Base-by-base conservation (phyloP, 2,797 vertebrate genomes). In the Martes flavigula region DNA sequence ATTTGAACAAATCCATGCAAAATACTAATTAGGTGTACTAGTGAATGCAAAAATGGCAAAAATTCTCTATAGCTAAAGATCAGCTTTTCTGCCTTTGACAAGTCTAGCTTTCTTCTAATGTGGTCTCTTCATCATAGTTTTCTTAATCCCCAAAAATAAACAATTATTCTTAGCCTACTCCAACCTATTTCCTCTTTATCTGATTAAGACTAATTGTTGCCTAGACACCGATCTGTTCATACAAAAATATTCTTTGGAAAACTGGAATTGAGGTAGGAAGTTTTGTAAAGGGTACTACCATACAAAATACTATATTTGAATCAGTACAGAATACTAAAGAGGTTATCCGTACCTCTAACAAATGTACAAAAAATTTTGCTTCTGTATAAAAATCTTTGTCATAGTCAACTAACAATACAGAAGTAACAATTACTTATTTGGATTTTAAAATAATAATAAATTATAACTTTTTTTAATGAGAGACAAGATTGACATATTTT, bases 1-100 rank as follows among this genome's bases (percentile, higher is more conserved):
- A 92, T 95, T 97, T 91, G 72, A 94, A 79, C 32, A 89, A 92
- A 73, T 66, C 18, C 4, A 23, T 48, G 18, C 1, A 73, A 64
- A 84, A 77, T 90, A 51, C 85, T 88, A 93, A 95, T 86, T 95
- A 75, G 13, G 18, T 72, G 1, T 35, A 21, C 25, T 64, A 88
- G 13, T 81, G 38, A 92, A 35, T 58, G 54, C 2, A 82, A 91
- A 96, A 21, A 20, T 20, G n/a, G 32, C 3, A 20, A 83, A 38
- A 7, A 81, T 51, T 60, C 46, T 73, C n/a, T 54, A 5, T 38
- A 87, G 32, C 18, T 73, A 82, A 88, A 66, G 2, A 21, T 70
- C 40, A 73, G 4, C 4, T 90, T 15, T 81, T 84, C 54, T 93
- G n/a, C 27, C n/a, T 68, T 83, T 87, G 43, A 82, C 40, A 81